Evolutionary conservation across 2,797 vertebrate species (phyloP).

Genomic region (Pipistrellus pipistrellus): DNA sequence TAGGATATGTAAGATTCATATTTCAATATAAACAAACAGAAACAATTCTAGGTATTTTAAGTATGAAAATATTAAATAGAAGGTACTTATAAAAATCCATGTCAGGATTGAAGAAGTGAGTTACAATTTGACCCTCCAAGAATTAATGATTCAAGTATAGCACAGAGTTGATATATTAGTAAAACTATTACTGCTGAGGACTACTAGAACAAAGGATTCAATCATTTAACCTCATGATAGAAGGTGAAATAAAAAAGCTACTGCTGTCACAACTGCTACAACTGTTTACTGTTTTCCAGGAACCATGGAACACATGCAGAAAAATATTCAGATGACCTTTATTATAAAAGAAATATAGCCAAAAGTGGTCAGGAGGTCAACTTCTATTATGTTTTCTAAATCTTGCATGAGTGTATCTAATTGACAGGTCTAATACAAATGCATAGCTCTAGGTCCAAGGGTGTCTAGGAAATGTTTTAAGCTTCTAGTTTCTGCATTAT

Average conservation of each 20-base stretch:
- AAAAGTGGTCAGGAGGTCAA: background rate
- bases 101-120: background rate
- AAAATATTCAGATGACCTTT: background rate
- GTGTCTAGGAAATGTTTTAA: background rate
- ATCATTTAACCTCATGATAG: background rate
- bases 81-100: background rate
- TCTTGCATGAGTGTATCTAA: background rate
- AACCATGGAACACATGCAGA: background rate
- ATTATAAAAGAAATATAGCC: background rate
- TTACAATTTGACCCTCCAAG: background rate
- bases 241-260: background rate
- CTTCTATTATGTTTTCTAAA: slow-evolving; percentile 43
- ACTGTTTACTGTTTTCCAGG: background rate
- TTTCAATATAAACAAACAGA: background rate
- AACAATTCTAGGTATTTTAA: slow-evolving; percentile 37
- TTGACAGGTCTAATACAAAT: background rate
- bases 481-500: background rate
- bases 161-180: background rate
- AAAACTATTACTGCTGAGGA: background rate
- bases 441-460: background rate
- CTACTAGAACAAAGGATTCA: background rate
- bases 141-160: background rate
- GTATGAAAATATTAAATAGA: slow-evolving; percentile 31
- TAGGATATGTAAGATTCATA: background rate
- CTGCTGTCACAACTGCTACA: background rate